Evolutionary conservation across 2,113 vertebrate genomes (phyloP).

Genomic region (Heloderma charlesbogerti): DNA sequence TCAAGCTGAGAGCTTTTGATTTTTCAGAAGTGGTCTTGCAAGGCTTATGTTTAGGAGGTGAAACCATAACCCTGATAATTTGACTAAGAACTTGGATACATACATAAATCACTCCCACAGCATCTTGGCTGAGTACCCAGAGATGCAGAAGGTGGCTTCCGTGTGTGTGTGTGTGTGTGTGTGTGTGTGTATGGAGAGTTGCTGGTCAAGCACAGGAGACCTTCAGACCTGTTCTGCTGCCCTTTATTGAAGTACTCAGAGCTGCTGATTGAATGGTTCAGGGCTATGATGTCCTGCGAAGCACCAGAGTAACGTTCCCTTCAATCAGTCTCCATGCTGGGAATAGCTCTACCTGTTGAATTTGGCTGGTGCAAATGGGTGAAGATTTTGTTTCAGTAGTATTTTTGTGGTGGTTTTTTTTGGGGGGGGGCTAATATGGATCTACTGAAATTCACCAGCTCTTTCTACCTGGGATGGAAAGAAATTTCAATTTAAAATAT

Average conservation of each 20-base stretch:
- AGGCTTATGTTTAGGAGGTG: neutral
- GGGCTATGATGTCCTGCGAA: neutral
- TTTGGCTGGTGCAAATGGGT: too few species aligned
- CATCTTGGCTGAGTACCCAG: neutral
- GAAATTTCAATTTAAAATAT: too few species aligned
- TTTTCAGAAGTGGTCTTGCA: neutral
- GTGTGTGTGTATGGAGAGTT: neutral
- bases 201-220: neutral
- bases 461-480: too few species aligned
- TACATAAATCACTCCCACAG: neutral
- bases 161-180: neutral
- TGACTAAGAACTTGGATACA: neutral
- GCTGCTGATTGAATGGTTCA: neutral
- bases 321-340: too few species aligned
- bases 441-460: too few species aligned
- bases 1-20: conserved; percentile 21
- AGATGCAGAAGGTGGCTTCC: neutral
- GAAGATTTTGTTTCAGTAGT: too few species aligned
- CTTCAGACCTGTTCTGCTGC: neutral
- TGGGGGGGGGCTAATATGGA: too few species aligned
- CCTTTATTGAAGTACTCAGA: neutral
- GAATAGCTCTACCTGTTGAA: too few species aligned
- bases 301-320: too few species aligned
- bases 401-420: too few species aligned
- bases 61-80: neutral